These are phyloP conservation scores for Chanos chanos DNA, from an alignment of 2,797 vertebrate genomes.

Conservation along the genomic window DNA sequence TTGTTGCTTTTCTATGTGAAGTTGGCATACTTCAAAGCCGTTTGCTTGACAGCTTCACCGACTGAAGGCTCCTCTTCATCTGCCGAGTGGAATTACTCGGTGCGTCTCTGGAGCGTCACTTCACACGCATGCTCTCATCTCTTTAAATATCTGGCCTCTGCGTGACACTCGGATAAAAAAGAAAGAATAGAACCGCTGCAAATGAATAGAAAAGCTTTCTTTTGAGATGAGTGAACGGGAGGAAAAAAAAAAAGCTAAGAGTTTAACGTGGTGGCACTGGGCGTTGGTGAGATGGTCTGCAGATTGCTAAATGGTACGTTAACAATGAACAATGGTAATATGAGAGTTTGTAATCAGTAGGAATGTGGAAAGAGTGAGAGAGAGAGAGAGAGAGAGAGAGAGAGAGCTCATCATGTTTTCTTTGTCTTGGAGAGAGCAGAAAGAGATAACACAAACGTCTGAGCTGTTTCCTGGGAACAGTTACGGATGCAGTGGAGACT, in stretches of 20 bases:
- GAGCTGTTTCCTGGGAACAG: no score
- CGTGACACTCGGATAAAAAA: constrained; percentile 64
- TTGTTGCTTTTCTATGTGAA: constrained; percentile 66
- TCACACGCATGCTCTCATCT: constrained; percentile 68
- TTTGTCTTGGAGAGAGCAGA: no score
- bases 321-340: constrained; percentile 26
- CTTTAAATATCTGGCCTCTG: constrained; percentile 76
- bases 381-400: constrained; percentile 5
- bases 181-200: constrained; percentile 33
- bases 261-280: constrained; percentile 42
- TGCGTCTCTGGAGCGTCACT: constrained; percentile 69
- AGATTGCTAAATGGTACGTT: constrained; percentile 52
- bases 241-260: constrained; percentile 13
- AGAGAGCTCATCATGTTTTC: no score
- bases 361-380: constrained; percentile 9
- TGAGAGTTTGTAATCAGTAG: constrained; percentile 25
- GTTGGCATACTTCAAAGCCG: constrained; percentile 73
- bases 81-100: constrained; percentile 71
- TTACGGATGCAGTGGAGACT: no score
- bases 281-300: constrained; percentile 54
- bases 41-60: constrained; percentile 66
- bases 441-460: no score
- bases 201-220: constrained; percentile 34
- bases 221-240: constrained; percentile 23
- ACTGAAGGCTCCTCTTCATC: constrained; percentile 72